These are phyloP conservation scores for Alfaro cultratus DNA, from an alignment of 2,797 vertebrate species.

Conservation along the genomic window DNA sequence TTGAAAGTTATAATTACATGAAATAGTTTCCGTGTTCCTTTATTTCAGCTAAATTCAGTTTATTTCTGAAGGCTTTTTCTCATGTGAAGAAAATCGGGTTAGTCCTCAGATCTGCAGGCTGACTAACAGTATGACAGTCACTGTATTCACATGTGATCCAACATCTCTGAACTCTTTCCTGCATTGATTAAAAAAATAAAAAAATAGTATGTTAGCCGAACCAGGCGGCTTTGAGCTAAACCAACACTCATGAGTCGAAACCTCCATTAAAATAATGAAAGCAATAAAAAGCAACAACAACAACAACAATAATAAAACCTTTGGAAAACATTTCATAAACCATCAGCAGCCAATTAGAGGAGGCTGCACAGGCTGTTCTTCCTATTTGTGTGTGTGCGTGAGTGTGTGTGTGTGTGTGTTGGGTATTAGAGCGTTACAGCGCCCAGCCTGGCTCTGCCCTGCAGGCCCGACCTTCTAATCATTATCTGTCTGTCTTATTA, in stretches of 20 bases:
- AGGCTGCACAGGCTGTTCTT: slow-evolving; percentile 91
- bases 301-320: slow-evolving; percentile 91
- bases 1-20: slow-evolving; percentile 27
- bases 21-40: slow-evolving; percentile 16
- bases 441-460: slow-evolving; percentile 97
- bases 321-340: slow-evolving; percentile 93
- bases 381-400: slow-evolving; percentile 53
- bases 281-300: slow-evolving; percentile 84
- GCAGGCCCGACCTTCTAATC: slow-evolving; percentile 99
- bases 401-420: slow-evolving; percentile 46
- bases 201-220: slow-evolving; percentile 61
- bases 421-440: slow-evolving; percentile 82
- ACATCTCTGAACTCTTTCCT: slow-evolving; percentile 38
- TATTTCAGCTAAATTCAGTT: neutral
- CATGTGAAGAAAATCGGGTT: slow-evolving; percentile 7
- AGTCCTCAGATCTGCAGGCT: slow-evolving; percentile 14
- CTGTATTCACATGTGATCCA: slow-evolving; percentile 44
- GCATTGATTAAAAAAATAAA: slow-evolving; percentile 67
- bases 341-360: slow-evolving; percentile 99
- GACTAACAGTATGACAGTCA: slow-evolving; percentile 20
- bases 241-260: slow-evolving; percentile 62
- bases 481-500: slow-evolving; percentile 99
- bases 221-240: slow-evolving; percentile 71
- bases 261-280: slow-evolving; percentile 85
- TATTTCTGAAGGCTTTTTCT: slow-evolving; percentile 13